Evolutionary conservation across 2,797 vertebrate species (phyloP), one percentile per base, ranked within the genome.

Genomic region (Pantherophis alleghaniensis): DNA sequence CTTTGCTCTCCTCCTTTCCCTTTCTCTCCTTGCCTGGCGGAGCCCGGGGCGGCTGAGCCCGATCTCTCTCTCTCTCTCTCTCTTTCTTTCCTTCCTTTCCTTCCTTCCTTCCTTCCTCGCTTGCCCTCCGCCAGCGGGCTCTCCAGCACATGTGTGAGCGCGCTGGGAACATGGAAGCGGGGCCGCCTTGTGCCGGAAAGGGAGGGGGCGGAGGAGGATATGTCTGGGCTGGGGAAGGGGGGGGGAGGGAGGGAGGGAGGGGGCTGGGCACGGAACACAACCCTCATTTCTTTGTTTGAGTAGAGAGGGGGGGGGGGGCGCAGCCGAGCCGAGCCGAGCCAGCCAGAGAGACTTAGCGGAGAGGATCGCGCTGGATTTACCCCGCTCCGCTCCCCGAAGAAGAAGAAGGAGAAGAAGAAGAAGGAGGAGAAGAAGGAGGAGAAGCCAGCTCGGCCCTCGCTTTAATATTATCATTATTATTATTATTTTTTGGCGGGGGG

Each of bases 221-320:
- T 56, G 92, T 93, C 92, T 93, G 92, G 92, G 92, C 90, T 93
- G 13, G 92, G 92, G 63, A 56, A 83, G 60, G 92, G 92, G 89
- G 90, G 87, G 87, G 91, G 55, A 22, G 5, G 14, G 14, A 24
- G 90, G 90, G n/a, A 10, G 57, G 56, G 87, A 83, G 92, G 92
- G 90, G 92, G 92, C 42, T 91, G 92, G 92, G 92, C 90, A 88
- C 61, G 57, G 90, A 93, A 93, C 92, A 89, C 92, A 93, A 93
- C 60, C 89, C 92, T 90, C 92, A 42, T 93, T 93, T 93, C 92
- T 93, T 93, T 93, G 92, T 91, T 93, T 91, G 92, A 89, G 92
- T 91, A 93, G 92, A 91, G 92, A 22, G 90, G 55, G 89, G 3
- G 37, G 37, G 89, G 79, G 92, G 92, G 63, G 57, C 55, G 56